Evolutionary conservation across 1,140 invertebrate species (phyloP).

Genomic region (Drosophila baimaii): DNA sequence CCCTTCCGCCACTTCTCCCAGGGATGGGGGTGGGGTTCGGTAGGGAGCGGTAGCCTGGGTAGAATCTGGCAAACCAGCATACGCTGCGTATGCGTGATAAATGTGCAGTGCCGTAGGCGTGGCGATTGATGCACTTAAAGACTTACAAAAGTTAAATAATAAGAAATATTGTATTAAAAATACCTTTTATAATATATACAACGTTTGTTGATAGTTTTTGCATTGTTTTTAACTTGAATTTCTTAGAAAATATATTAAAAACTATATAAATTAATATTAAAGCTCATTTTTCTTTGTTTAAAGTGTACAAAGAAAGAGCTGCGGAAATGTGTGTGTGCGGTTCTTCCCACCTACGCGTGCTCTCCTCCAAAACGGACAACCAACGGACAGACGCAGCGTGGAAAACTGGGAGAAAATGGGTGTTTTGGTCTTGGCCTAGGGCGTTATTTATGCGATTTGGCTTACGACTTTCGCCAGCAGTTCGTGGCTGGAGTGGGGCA

Average conservation of each 20-base stretch:
- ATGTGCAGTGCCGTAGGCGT: constrained; percentile 60
- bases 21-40: not conserved
- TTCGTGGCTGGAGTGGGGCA: not conserved
- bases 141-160: not conserved
- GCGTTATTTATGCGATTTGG: constrained; percentile 74
- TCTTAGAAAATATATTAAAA: not conserved
- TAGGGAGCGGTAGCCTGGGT: not conserved
- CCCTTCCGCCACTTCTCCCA: not conserved
- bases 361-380: constrained; percentile 11
- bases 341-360: constrained; percentile 49
- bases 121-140: constrained; percentile 17
- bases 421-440: constrained; percentile 25
- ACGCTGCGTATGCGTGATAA: constrained; percentile 78
- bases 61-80: constrained; percentile 54
- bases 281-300: no score
- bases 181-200: not conserved
- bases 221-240: no score
- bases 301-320: constrained; percentile 12
- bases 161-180: not conserved
- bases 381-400: constrained; percentile 9
- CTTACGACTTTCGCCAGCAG: constrained; percentile 59
- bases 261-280: not conserved
- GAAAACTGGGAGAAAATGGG: constrained; percentile 4
- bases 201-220: not conserved
- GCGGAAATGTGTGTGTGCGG: constrained; percentile 60